A percentile compares a stretch with the other conserved stretches of the same genome.
Evolutionary conservation across 1,140 invertebrate genomes (phyloP).

Genomic region (Stegodyphus dumicola): DNA sequence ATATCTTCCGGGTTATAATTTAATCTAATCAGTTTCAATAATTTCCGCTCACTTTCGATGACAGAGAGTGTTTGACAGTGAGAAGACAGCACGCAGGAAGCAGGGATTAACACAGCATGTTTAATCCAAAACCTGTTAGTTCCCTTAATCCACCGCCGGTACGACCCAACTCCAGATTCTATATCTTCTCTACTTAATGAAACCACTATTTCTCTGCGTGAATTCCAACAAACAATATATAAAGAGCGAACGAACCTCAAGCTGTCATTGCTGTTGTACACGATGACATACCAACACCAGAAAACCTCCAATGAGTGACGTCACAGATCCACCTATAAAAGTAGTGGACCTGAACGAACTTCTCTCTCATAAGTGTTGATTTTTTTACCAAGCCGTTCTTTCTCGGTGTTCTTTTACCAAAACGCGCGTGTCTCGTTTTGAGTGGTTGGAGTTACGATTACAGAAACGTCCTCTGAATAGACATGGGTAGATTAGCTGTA

Average conservation of each 20-base stretch:
- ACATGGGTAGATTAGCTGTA: slow-evolving; percentile 18
- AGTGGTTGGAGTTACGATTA: background rate
- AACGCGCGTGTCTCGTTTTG: background rate
- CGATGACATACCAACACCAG: background rate
- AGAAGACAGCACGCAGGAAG: too few relatives aligned
- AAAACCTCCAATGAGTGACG: slow-evolving; percentile 16
- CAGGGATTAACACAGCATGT: too few relatives aligned
- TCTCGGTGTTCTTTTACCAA: background rate
- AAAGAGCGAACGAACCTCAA: background rate
- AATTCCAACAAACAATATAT: background rate
- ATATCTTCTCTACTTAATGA: too few relatives aligned
- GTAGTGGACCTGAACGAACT: slow-evolving; percentile 48
- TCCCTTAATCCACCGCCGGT: too few relatives aligned
- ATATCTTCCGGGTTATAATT: too few relatives aligned
- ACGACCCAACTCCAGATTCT: too few relatives aligned
- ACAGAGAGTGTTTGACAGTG: too few relatives aligned
- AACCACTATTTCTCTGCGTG: too few relatives aligned
- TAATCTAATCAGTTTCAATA: too few relatives aligned
- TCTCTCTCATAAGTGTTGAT: slow-evolving; percentile 39
- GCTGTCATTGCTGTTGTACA: background rate
- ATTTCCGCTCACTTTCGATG: too few relatives aligned
- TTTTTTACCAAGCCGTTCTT: slow-evolving; percentile 25
- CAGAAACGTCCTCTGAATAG: background rate
- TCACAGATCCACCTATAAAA: slow-evolving; percentile 53
- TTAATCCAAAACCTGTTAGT: too few relatives aligned